Evolutionary conservation across 2,113 vertebrate genomes (phyloP).

Genomic region (Hucho hucho): DNA sequence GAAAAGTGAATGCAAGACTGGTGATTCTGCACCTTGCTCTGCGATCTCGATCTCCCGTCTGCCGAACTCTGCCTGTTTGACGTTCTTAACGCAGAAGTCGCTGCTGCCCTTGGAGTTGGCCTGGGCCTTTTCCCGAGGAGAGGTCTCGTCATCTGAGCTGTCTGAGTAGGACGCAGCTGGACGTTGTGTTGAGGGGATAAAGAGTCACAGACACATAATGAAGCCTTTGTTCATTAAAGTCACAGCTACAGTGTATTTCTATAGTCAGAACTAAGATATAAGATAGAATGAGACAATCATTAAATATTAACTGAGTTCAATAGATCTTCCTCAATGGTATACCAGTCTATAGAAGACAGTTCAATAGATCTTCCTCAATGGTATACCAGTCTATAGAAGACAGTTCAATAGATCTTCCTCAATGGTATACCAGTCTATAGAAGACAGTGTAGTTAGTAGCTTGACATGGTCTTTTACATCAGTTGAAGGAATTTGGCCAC

Average conservation of each 20-base stretch:
- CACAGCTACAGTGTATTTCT: too few relatives aligned
- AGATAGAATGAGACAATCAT: too few relatives aligned
- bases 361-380: background rate
- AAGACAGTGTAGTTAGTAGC: background rate
- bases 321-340: slow-evolving; percentile 9
- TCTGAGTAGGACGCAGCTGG: slow-evolving; percentile 96
- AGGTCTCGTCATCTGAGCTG: slow-evolving; percentile 96
- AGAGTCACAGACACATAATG: slow-evolving; percentile 37
- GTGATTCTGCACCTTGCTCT: slow-evolving; percentile 84
- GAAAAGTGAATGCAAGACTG: too few relatives aligned
- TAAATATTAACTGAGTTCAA: too few relatives aligned
- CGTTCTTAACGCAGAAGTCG: slow-evolving; percentile 98
- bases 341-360: slow-evolving; percentile 12
- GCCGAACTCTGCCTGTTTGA: slow-evolving; percentile 97
- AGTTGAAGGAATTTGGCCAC: background rate
- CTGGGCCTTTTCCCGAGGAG: slow-evolving; percentile 95
- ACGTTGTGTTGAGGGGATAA: slow-evolving; percentile 20
- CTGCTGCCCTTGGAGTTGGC: slow-evolving; percentile 93
- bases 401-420: too few relatives aligned
- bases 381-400: slow-evolving; percentile 24
- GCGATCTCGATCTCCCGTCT: slow-evolving; percentile 97
- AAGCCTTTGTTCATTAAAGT: background rate
- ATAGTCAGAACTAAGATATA: too few relatives aligned
- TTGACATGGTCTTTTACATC: too few relatives aligned
- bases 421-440: slow-evolving; percentile 23